Evolutionary conservation across 2,888 invertebrate genomes (phyloP).

Genomic region (Acronicta leporina): DNA sequence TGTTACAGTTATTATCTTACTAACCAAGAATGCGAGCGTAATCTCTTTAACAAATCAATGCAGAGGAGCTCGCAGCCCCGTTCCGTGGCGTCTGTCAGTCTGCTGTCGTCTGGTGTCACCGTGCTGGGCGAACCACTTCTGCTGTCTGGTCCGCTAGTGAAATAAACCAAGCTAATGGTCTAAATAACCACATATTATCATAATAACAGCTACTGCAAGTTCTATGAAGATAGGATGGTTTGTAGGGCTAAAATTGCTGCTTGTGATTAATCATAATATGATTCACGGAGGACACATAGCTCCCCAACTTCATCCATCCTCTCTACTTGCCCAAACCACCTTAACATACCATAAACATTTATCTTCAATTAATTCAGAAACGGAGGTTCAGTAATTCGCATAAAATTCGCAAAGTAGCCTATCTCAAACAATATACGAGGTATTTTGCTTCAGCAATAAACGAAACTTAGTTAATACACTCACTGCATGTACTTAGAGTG

Average conservation of each 20-base stretch:
- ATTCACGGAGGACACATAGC: too few relatives aligned
- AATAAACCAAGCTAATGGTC: neutral
- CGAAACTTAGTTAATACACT: conserved; percentile 37
- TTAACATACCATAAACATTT: too few relatives aligned
- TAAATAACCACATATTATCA: too few relatives aligned
- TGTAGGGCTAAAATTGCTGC: neutral
- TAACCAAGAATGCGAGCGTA: conserved; percentile 77
- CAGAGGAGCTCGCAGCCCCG: conserved; percentile 78
- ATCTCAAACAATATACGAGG: too few relatives aligned
- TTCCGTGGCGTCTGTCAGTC: conserved; percentile 68
- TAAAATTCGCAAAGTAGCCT: too few relatives aligned
- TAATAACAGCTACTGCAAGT: too few relatives aligned
- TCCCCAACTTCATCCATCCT: too few relatives aligned
- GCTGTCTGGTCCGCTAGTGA: conserved; percentile 58
- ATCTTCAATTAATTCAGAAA: too few relatives aligned
- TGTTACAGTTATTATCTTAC: too few relatives aligned
- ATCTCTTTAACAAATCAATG: conserved; percentile 70
- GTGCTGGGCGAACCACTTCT: conserved; percentile 70
- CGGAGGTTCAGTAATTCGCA: too few relatives aligned
- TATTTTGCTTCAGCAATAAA: neutral
- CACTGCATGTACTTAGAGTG: conserved; percentile 50
- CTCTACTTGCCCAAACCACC: too few relatives aligned
- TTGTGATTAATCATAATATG: too few relatives aligned
- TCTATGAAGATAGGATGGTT: neutral
- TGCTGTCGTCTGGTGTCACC: conserved; percentile 61